A percentile compares a stretch with the other conserved stretches of the same genome.
These are phyloP conservation scores for Cylindroiulus punctatus DNA, from an alignment of 2,888 invertebrate genomes.

Conservation along the genomic window DNA sequence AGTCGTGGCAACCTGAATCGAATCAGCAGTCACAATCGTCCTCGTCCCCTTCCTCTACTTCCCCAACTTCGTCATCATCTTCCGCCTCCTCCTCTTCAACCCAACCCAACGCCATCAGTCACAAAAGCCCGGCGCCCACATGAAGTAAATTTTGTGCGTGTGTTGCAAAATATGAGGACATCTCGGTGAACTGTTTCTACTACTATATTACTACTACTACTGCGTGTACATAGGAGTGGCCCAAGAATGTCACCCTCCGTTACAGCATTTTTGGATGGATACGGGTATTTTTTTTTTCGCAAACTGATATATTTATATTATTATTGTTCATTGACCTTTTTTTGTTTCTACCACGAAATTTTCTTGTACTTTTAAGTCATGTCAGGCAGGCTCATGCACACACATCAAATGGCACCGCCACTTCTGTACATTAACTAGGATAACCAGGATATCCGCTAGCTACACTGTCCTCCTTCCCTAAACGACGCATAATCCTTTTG, in stretches of 20 bases:
- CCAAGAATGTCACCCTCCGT: slow-evolving; percentile 51
- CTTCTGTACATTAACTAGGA: slow-evolving; percentile 11
- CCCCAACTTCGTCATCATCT: slow-evolving; percentile 53
- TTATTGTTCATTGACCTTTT: slow-evolving; percentile 55
- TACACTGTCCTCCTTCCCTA: neutral
- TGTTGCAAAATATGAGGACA: slow-evolving; percentile 10
- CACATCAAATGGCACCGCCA: slow-evolving; percentile 6
- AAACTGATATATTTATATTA: slow-evolving; percentile 56
- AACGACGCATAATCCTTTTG: neutral
- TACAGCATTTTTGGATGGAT: slow-evolving; percentile 57
- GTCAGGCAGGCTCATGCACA: slow-evolving; percentile 46
- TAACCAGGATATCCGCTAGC: slow-evolving; percentile 12
- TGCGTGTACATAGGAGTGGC: slow-evolving; percentile 53
- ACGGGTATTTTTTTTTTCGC: slow-evolving; percentile 58
- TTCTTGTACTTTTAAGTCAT: slow-evolving; percentile 35
- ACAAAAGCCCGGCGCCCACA: slow-evolving; percentile 51
- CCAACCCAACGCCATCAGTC: slow-evolving; percentile 55
- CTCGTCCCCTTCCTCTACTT: slow-evolving; percentile 36
- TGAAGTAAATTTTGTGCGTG: slow-evolving; percentile 35
- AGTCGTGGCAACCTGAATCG: slow-evolving; percentile 42
- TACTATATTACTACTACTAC: slow-evolving; percentile 53
- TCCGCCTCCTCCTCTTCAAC: slow-evolving; percentile 50
- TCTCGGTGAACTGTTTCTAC: slow-evolving; percentile 53
- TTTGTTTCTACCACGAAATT: slow-evolving; percentile 49
- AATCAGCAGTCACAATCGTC: slow-evolving; percentile 49